Percentiles rank a stretch among this genome's conserved stretches.
Evolutionary conservation across 2,888 invertebrate species (phyloP).

Genomic region (Rhodophaea formosa): DNA sequence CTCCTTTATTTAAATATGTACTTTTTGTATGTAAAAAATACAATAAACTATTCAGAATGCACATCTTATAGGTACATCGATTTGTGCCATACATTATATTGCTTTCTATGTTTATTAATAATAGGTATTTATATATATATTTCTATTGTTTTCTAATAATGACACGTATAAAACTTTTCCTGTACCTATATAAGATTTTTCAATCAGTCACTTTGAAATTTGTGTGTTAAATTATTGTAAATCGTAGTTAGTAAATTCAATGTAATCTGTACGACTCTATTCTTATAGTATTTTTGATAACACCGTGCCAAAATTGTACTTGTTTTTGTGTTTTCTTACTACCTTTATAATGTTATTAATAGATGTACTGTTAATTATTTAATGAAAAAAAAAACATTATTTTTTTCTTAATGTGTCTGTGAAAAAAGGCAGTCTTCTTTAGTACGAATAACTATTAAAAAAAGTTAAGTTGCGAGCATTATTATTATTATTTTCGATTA

Average conservation of each 20-base stretch:
- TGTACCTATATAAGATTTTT: not conserved
- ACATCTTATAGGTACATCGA: constrained; percentile 28
- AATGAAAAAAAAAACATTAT: too few species aligned
- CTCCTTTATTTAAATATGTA: too few species aligned
- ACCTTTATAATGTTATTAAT: not conserved
- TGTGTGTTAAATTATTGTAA: constrained; percentile 10
- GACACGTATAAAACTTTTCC: not conserved
- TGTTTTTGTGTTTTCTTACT: not conserved
- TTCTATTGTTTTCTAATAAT: too few species aligned
- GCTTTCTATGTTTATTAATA: constrained; percentile 13
- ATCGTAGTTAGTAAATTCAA: not conserved
- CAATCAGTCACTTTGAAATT: not conserved
- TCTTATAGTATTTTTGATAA: constrained; percentile 7
- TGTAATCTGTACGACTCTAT: constrained; percentile 2
- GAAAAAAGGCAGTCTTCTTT: too few species aligned
- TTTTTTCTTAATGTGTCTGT: too few species aligned
- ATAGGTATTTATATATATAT: too few species aligned
- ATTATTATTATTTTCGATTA: not conserved
- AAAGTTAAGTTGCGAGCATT: too few species aligned
- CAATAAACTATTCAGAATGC: not conserved
- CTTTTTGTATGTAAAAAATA: too few species aligned
- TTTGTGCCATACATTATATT: constrained; percentile 42
- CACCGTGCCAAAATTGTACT: constrained; percentile 4
- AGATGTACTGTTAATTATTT: too few species aligned
- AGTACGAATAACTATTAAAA: too few species aligned